Conservation (phyloP, 2,797 vertebrate genomes). For the Phaenicophaeus curvirostris region DNA sequence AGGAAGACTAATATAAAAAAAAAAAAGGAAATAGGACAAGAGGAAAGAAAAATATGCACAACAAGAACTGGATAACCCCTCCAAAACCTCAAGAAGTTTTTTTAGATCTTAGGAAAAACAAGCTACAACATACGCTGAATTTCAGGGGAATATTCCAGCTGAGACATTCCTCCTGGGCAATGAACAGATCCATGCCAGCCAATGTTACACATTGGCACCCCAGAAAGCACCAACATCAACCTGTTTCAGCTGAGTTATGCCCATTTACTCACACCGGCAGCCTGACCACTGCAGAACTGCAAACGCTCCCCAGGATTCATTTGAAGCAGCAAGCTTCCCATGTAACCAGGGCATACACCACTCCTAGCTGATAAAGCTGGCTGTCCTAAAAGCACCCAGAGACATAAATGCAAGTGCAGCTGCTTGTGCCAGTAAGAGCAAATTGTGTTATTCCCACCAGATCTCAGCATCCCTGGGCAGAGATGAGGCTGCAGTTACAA, state of each 20-base stretch:
- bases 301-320: neutral
- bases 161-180: neutral
- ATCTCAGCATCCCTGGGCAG: neutral
- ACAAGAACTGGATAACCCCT: neutral
- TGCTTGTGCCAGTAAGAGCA: neutral
- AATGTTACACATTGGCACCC: neutral
- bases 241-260: neutral
- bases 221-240: neutral
- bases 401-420: neutral
- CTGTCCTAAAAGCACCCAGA: neutral
- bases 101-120: neutral
- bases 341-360: rapidly evolving
- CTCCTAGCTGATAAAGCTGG: neutral
- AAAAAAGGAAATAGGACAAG: neutral
- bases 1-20: neutral
- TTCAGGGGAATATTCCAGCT: neutral
- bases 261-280: neutral
- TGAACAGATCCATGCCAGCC: neutral
- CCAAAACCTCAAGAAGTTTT: neutral
- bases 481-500: neutral
- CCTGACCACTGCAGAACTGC: neutral
- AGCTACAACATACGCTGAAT: neutral
- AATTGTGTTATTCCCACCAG: neutral
- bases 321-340: rapidly evolving
- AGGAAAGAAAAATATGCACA: neutral